phyloP scores from a whole-genome alignment of 2,888 invertebrate species.

The Seladonia tumulorum region DNA sequence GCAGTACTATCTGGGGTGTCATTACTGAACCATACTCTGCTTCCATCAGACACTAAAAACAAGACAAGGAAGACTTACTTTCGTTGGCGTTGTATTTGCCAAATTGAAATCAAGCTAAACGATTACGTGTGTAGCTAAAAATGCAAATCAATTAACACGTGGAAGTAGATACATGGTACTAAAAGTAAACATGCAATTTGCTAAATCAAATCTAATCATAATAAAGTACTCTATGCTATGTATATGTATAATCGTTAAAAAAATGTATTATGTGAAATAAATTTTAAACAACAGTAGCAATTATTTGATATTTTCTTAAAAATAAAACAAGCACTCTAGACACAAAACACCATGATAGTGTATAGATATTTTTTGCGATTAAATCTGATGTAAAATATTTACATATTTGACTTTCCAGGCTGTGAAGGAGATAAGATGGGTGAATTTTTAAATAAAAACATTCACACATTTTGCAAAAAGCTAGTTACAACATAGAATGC shows the following conservation, averaged over 20 bases:
- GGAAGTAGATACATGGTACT: conserved; percentile 19
- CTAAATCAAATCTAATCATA: conserved; percentile 4
- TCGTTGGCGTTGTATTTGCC: neutral
- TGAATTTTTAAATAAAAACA: conserved; percentile 25
- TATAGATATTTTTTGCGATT: neutral
- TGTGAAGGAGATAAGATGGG: neutral
- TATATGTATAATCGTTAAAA: neutral
- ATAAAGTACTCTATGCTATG: conserved; percentile 13
- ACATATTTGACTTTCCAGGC: conserved; percentile 10
- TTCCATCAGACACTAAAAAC: conserved; percentile 81
- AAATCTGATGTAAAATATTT: conserved; percentile 21
- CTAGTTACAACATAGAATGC: conserved; percentile 35
- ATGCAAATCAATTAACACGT: conserved; percentile 22
- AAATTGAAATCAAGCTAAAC: conserved; percentile 15
- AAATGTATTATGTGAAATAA: neutral
- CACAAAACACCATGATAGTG: neutral
- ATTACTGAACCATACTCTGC: conserved; percentile 86
- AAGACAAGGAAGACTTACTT: conserved; percentile 9
- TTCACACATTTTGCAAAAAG: conserved; percentile 22
- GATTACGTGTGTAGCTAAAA: conserved; percentile 12
- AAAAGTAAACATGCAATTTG: conserved; percentile 51
- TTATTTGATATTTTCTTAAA: neutral
- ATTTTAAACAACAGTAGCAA: neutral
- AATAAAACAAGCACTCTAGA: conserved; percentile 23
- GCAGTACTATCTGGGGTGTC: conserved; percentile 81